phyloP scores from a whole-genome alignment of 2,888 invertebrate genomes.

The Acrocyrtus sp. region DNA sequence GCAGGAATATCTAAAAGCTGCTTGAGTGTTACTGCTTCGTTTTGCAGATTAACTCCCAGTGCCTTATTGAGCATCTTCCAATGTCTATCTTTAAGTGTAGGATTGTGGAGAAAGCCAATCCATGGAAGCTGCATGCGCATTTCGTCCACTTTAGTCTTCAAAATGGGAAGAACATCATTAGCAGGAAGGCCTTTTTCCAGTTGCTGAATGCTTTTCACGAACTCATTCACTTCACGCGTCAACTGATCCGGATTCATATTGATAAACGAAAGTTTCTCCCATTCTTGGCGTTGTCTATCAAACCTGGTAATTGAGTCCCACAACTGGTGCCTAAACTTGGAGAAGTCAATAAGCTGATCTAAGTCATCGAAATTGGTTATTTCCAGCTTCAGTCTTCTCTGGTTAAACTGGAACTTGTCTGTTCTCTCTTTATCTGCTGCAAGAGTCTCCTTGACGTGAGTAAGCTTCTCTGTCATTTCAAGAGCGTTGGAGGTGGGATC shows the following conservation, averaged over 20 bases:
- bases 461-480: conserved; percentile 74
- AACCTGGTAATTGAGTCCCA: conserved; percentile 84
- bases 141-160: conserved; percentile 80
- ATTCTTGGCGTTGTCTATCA: conserved; percentile 74
- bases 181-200: conserved; percentile 85
- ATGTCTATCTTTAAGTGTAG: conserved; percentile 80
- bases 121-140: conserved; percentile 74
- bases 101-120: conserved; percentile 83
- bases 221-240: conserved; percentile 73
- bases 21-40: conserved; percentile 75
- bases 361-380: conserved; percentile 83
- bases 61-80: conserved; percentile 85
- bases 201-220: conserved; percentile 78
- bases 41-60: conserved; percentile 77
- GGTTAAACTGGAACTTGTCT: conserved; percentile 80
- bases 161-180: conserved; percentile 80
- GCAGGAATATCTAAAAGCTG: conserved; percentile 78
- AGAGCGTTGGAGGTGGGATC: conserved; percentile 77
- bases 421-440: conserved; percentile 75
- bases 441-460: conserved; percentile 74
- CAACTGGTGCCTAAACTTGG: conserved; percentile 80
- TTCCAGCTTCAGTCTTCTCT: conserved; percentile 88
- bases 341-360: conserved; percentile 81
- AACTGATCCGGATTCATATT: conserved; percentile 80
- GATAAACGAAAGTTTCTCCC: conserved; percentile 75